Base-by-base conservation (phyloP, 2,888 invertebrate species). In the Drosophila emarginata region DNA sequence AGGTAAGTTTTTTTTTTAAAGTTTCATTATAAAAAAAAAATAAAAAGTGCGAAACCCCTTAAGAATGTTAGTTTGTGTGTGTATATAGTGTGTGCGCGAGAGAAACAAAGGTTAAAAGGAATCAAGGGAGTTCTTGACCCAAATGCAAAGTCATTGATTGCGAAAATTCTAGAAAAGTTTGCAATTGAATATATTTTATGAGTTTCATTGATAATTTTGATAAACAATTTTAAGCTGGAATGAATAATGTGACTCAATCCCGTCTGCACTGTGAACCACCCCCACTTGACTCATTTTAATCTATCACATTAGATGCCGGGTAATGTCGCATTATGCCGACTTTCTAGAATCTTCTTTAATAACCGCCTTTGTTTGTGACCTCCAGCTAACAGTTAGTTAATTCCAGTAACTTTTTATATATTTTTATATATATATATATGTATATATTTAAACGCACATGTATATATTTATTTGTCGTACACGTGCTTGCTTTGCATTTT, bases 131-230 rank as follows among this genome's bases (percentile, higher is more conserved):
- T 53, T 72, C 74, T 73, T 70, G 70, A 73, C 70, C 67, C 67
- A 74, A 67, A 59, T 74, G 61, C 18, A 18, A 36, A 7, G 57
- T 21, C 37, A 80, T 86, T 63, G 72, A 86, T 80, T 63, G 51
- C 39, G 64, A 75, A 72, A 21, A 1, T 36, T 78, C 74, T 68
- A 68, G 80, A 69, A 74, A 15, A 57, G 54, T 60, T 5, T 11
- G 3, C 14, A 9, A 23, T 28, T 26, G 32, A 56, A 56, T 21
- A 56, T 36, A 11, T 7, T 9, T 9, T 2, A 9, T 9, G 32
- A 32, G 0, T 45, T 18, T 59, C n/a, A 18, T 40, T 40, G 12
- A 45, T 45, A 32, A 50, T 18, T n/a, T 23, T 2, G 0, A 6
- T 18, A 18, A 18, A 9, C 2, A 7, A 45, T 14, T 51, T 39